These are phyloP conservation scores for Scrobipalpa atriplicella DNA, from an alignment of 2,888 invertebrate genomes.

Conservation along the genomic window DNA sequence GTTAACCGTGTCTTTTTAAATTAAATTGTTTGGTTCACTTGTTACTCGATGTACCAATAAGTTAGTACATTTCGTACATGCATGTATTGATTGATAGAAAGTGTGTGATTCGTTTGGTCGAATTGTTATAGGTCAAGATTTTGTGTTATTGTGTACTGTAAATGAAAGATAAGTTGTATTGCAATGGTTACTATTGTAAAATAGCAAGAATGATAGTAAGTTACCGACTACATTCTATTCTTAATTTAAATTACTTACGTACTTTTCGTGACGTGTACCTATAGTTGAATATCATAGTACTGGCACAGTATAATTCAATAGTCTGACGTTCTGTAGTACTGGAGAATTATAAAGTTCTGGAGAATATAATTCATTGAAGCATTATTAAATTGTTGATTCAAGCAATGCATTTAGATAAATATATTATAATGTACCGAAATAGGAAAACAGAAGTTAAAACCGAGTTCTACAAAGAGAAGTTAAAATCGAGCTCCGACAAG, in stretches of 20 bases:
- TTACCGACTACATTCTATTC: background rate
- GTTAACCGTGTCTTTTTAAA: slow-evolving; percentile 49
- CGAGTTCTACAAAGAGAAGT: too few species aligned
- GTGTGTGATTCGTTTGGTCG: slow-evolving; percentile 45
- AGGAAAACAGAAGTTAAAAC: too few species aligned
- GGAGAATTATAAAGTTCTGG: too few species aligned
- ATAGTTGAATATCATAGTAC: too few species aligned
- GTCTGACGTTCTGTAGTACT: too few species aligned
- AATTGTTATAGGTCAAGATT: background rate
- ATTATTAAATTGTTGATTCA: too few species aligned
- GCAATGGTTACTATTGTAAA: background rate
- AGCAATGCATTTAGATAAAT: background rate
- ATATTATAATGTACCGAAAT: too few species aligned
- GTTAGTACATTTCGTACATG: slow-evolving; percentile 51
- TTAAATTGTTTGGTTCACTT: slow-evolving; percentile 53
- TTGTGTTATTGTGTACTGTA: background rate
- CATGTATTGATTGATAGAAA: slow-evolving; percentile 25
- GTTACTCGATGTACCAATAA: slow-evolving; percentile 54
- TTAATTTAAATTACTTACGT: too few species aligned
- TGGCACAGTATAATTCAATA: too few species aligned
- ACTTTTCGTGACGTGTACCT: too few species aligned
- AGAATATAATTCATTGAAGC: background rate
- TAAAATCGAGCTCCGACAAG: too few species aligned
- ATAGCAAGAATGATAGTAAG: too few species aligned
- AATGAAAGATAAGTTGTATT: background rate